These are phyloP conservation scores for Galaxea fascicularis DNA, from an alignment of 92 coral and sea anemone species.

Conservation along the genomic window DNA sequence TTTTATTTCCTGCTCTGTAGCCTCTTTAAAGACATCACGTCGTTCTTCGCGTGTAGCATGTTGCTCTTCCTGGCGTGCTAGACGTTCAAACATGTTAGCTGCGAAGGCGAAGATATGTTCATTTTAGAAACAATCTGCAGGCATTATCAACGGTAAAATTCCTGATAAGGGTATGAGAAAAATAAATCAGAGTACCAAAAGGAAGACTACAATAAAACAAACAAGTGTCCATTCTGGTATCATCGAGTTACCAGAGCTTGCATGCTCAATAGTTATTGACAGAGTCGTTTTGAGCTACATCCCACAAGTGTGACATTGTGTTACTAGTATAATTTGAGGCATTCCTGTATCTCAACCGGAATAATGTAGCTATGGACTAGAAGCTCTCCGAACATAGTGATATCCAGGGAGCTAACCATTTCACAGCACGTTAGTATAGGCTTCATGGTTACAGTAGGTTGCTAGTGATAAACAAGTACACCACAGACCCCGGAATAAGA, in stretches of 20 bases:
- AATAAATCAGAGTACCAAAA: no score
- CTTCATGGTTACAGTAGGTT: conserved; percentile 15
- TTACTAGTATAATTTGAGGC: neutral
- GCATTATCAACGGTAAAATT: neutral
- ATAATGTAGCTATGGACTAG: neutral
- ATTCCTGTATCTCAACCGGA: neutral
- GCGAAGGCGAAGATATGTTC: neutral
- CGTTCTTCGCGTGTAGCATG: conserved; percentile 24
- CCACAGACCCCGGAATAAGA: conserved; percentile 9
- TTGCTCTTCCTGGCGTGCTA: conserved; percentile 75
- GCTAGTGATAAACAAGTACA: neutral
- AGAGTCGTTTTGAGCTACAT: no score
- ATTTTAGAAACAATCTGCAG: neutral
- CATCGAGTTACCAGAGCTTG: no score
- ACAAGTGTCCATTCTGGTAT: no score
- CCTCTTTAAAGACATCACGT: conserved; percentile 73
- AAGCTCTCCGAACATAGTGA: neutral
- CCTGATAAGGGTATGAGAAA: no score
- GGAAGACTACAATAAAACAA: no score
- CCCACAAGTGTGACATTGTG: no score
- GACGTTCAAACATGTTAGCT: conserved; percentile 97
- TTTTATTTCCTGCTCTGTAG: conserved; percentile 39
- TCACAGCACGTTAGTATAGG: neutral
- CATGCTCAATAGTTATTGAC: no score
- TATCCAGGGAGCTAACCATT: neutral